These are phyloP conservation scores for Grammomys dolichurus DNA, from an alignment of 2,113 vertebrate genomes.

Conservation along the genomic window DNA sequence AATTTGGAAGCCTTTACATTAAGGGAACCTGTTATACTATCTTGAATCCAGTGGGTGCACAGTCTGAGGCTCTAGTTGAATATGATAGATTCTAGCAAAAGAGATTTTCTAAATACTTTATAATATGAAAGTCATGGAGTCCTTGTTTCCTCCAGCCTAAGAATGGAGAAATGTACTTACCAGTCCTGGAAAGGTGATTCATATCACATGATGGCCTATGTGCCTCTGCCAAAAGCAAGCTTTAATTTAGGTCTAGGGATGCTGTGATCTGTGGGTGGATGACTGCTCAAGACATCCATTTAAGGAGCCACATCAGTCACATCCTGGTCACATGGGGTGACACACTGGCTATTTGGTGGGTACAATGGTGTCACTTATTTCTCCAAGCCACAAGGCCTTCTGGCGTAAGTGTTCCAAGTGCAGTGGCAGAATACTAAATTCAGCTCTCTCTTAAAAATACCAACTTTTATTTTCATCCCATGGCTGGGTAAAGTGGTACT, in stretches of 20 bases:
- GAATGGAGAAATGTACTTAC: slow-evolving; percentile 32
- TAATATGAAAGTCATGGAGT: slow-evolving; percentile 12
- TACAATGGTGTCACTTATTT: not conserved
- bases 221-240: not conserved
- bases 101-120: slow-evolving; percentile 1
- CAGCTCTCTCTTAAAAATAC: slow-evolving; percentile 55
- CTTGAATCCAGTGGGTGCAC: not conserved
- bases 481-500: slow-evolving; percentile 49
- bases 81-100: not conserved
- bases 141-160: slow-evolving; percentile 31
- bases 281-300: not conserved
- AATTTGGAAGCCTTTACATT: not conserved
- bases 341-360: slow-evolving; percentile 30
- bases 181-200: slow-evolving; percentile 23
- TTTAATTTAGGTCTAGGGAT: slow-evolving; percentile 6
- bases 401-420: slow-evolving; percentile 36
- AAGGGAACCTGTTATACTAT: not conserved
- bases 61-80: not conserved
- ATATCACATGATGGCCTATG: not conserved
- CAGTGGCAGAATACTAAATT: slow-evolving; percentile 62
- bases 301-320: slow-evolving; percentile 33
- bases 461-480: slow-evolving; percentile 62
- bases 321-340: not conserved
- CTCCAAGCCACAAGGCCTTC: slow-evolving; percentile 26
- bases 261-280: not conserved